Conservation (phyloP, 1,140 invertebrate genomes). For the Tenebrio molitor region DNA sequence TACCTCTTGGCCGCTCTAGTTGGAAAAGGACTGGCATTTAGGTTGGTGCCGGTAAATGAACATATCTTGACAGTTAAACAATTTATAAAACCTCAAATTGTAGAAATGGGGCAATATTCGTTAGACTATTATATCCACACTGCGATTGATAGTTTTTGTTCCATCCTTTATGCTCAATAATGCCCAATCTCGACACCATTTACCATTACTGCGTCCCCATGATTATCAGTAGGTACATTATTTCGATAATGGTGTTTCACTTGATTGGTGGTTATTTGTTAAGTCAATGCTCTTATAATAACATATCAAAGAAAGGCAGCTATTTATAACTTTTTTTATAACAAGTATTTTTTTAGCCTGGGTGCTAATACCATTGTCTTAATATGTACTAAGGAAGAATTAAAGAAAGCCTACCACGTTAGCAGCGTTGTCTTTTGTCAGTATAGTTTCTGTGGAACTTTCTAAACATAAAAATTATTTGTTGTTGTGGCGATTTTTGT, state of each 20-base stretch:
- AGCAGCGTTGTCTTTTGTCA: too few species aligned
- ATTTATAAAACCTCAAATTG: conserved; percentile 50
- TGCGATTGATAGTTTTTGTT: conserved; percentile 77
- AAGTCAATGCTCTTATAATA: conserved; percentile 86
- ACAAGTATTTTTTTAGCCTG: too few species aligned
- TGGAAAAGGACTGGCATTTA: conserved; percentile 82
- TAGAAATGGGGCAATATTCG: conserved; percentile 34
- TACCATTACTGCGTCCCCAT: conserved; percentile 82
- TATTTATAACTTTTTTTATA: not conserved
- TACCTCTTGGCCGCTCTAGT: conserved; percentile 92
- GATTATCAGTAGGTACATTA: conserved; percentile 87
- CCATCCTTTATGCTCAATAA: conserved; percentile 91
- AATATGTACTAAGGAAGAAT: conserved; percentile 81
- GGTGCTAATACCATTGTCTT: too few species aligned
- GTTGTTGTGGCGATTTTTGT: too few species aligned
- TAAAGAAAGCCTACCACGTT: conserved; percentile 87
- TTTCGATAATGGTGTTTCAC: conserved; percentile 83
- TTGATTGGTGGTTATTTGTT: conserved; percentile 91
- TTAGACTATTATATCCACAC: not conserved
- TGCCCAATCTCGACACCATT: conserved; percentile 79
- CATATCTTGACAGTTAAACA: too few species aligned
- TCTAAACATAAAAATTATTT: too few species aligned
- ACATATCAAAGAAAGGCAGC: conserved; percentile 81
- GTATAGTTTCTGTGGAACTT: too few species aligned
- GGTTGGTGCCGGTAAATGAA: conserved; percentile 77